phyloP scores from a whole-genome alignment of 2,888 invertebrate species.

The Baccha elongata region DNA sequence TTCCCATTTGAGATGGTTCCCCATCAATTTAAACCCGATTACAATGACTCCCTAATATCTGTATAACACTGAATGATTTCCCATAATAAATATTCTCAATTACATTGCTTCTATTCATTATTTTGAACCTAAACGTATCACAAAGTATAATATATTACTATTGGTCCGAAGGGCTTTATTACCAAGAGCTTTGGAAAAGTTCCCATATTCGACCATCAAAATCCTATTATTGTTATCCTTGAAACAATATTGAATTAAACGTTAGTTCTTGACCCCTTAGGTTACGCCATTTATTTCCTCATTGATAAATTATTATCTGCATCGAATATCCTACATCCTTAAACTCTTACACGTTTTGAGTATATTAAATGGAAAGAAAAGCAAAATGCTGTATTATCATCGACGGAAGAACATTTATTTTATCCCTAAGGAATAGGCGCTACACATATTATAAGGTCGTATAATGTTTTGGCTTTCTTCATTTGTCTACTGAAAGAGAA shows the following conservation, averaged over 20 bases:
- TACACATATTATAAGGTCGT: slow-evolving; percentile 16
- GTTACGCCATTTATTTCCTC: slow-evolving; percentile 33
- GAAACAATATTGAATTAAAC: slow-evolving; percentile 54
- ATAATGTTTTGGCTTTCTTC: slow-evolving; percentile 38
- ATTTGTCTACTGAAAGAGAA: slow-evolving; percentile 17
- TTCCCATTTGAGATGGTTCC: slow-evolving; percentile 16
- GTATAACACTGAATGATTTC: slow-evolving; percentile 35
- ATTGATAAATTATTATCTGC: slow-evolving; percentile 51
- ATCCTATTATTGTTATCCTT: slow-evolving; percentile 45
- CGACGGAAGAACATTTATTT: not conserved
- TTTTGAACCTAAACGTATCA: slow-evolving; percentile 28
- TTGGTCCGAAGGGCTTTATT: slow-evolving; percentile 30
- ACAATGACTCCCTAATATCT: not conserved
- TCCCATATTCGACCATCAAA: slow-evolving; percentile 25
- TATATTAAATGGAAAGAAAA: not conserved
- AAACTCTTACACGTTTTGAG: slow-evolving; percentile 3
- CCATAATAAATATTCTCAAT: slow-evolving; percentile 25
- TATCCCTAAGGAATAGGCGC: slow-evolving; percentile 28
- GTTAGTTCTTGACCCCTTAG: slow-evolving; percentile 36
- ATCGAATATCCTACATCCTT: slow-evolving; percentile 28
- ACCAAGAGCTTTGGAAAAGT: not conserved
- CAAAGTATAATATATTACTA: slow-evolving; percentile 16
- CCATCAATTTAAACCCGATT: slow-evolving; percentile 10
- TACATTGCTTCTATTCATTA: slow-evolving; percentile 31
- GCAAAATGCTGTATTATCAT: slow-evolving; percentile 1